Base-by-base conservation (phyloP, 2,888 invertebrate species). In the Dioctria linearis region DNA sequence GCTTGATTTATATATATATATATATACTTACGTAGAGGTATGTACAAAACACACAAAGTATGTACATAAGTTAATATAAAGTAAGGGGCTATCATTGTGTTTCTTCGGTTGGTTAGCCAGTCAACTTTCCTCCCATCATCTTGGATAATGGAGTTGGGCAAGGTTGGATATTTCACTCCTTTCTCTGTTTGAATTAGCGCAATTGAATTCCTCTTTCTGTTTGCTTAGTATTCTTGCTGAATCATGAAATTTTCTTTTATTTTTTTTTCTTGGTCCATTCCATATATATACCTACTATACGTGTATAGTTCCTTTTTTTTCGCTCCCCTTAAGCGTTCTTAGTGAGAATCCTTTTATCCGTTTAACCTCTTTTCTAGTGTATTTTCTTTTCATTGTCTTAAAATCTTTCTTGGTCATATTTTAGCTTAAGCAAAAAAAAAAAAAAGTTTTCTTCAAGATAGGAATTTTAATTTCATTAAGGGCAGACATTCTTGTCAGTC, bases 161-260 rank as follows among this genome's bases (percentile, higher is more conserved):
- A 25, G 25, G 46, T 46, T 54, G 54, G n/a, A 54, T 54, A 11
- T n/a, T 11, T 54, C n/a, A 11, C 54, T 54, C 54, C 54, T n/a
- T 54, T 54, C 25, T 54, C 46, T 54, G 54, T 54, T 54, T 54
- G 11, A 54, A 54, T 54, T 54, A 54, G 54, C 11, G 8, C 54
- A 54, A 54, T 54, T 54, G 54, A 54, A 54, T n/a, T 54, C 54
- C 54, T 25, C 25, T 54, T 54, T 54, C 11, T 54, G 11, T 54
- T 54, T 54, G 54, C 54, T 54, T 11, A 54, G 11, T 54, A 54
- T 54, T 11, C 11, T 8, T 54, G 54, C 54, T 54, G 54, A 54
- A n/a, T 54, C 46, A 54, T 54, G 8, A 54, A 54, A 54, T 54
- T 54, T 54, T n/a, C 11, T 11, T 54, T 54, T 54, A 54, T 54